phyloP scores from a whole-genome alignment of 1,140 invertebrate genomes.

The Anadara kagoshimensis region DNA sequence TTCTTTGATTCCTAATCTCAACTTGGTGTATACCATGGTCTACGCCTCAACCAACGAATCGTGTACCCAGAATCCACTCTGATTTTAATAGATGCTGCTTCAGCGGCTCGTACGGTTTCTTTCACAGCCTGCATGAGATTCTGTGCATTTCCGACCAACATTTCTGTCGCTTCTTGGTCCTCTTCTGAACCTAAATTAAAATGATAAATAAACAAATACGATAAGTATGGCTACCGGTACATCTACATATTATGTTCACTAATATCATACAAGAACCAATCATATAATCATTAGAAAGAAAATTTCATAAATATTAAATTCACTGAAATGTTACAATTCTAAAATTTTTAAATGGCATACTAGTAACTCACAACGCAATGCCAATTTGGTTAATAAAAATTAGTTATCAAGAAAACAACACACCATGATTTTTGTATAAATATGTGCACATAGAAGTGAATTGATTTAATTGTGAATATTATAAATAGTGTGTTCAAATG shows the following conservation, averaged over 20 bases:
- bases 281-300: background rate
- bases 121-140: slow-evolving; percentile 99
- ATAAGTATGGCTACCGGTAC: background rate
- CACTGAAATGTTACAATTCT: too few relatives aligned
- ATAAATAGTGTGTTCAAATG: too few relatives aligned
- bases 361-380: too few relatives aligned
- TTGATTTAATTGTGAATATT: too few relatives aligned
- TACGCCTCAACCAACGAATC: slow-evolving; percentile 93
- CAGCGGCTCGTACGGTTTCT: slow-evolving; percentile 97
- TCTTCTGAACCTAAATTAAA: slow-evolving; percentile 91
- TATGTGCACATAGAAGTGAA: too few relatives aligned
- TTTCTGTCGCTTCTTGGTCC: slow-evolving; percentile 99
- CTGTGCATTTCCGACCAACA: slow-evolving; percentile 99
- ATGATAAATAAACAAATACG: background rate
- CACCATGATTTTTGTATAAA: too few relatives aligned
- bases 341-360: too few relatives aligned
- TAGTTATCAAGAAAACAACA: too few relatives aligned
- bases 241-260: background rate
- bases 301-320: too few relatives aligned
- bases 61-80: slow-evolving; percentile 95
- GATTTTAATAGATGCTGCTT: slow-evolving; percentile 99
- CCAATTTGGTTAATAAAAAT: too few relatives aligned
- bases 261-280: background rate
- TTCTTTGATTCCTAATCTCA: too few relatives aligned
- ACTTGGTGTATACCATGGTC: slow-evolving; percentile 88